phyloP scores from a whole-genome alignment of 1,140 invertebrate species.

The Drosophila sproati region DNA sequence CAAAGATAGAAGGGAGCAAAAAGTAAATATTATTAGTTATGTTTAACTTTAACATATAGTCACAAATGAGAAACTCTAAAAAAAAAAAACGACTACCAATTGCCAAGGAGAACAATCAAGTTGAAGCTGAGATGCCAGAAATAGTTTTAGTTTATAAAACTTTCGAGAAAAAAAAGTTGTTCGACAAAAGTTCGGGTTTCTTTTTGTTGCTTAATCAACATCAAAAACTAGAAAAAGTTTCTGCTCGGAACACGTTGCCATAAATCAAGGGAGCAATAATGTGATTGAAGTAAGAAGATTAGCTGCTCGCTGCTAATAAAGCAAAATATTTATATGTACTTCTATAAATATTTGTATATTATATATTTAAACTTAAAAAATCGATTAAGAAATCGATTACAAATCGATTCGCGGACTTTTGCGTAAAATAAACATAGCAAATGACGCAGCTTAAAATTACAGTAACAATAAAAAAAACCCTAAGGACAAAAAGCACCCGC shows the following conservation, averaged over 20 bases:
- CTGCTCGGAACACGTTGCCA: neutral
- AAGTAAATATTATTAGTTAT: neutral
- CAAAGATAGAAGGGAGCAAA: slow-evolving; percentile 16
- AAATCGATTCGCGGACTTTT: too few species aligned
- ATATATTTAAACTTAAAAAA: too few species aligned
- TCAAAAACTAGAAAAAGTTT: slow-evolving; percentile 23
- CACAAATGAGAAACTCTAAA: neutral
- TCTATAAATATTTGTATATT: too few species aligned
- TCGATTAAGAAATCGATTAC: too few species aligned
- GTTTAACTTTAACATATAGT: neutral
- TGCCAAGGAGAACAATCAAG: slow-evolving; percentile 2
- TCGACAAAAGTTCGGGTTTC: slow-evolving; percentile 17
- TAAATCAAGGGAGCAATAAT: neutral
- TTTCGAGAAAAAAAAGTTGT: slow-evolving; percentile 28
- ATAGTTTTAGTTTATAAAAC: slow-evolving; percentile 1
- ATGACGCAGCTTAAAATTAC: too few species aligned
- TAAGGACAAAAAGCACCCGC: slow-evolving; percentile 22
- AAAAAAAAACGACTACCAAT: neutral
- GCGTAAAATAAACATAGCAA: too few species aligned
- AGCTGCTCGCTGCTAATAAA: too few species aligned
- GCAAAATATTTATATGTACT: neutral
- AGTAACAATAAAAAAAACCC: too few species aligned
- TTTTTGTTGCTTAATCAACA: slow-evolving; percentile 34
- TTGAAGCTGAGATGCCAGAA: slow-evolving; percentile 1
- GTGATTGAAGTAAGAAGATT: too few species aligned